Percentiles rank a stretch among this genome's conserved stretches.
Conservation (phyloP, 2,113 vertebrate species). For the Collichthys lucidus region DNA sequence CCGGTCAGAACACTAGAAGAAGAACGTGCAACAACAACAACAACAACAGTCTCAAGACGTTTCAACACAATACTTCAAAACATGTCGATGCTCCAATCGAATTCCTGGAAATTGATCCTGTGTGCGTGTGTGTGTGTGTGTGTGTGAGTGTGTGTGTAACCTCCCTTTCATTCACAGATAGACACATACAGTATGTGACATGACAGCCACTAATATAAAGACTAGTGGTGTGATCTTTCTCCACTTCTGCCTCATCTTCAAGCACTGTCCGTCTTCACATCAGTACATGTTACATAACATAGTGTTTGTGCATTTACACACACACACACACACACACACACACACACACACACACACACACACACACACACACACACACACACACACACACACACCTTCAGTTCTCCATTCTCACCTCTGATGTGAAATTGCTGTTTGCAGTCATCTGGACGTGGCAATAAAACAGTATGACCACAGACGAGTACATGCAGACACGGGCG, state of each 20-base stretch:
- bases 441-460: not conserved
- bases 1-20: no score
- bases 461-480: not conserved
- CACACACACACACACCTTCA: not conserved
- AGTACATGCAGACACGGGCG: no score
- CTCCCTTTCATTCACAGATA: constrained; percentile 10
- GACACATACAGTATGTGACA: constrained; percentile 21
- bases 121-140: not conserved
- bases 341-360: not conserved
- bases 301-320: not conserved
- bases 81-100: not conserved
- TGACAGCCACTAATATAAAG: constrained; percentile 33
- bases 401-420: not conserved
- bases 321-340: not conserved
- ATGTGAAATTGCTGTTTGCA: not conserved
- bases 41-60: no score
- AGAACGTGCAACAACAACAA: no score
- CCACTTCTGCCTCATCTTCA: not conserved
- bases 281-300: not conserved
- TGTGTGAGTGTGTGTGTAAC: not conserved
- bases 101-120: no score
- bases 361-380: not conserved
- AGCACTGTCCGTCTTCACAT: not conserved
- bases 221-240: constrained; percentile 18
- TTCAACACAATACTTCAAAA: no score